Evolutionary conservation across 2,888 invertebrate genomes (phyloP), one percentile per base, ranked within the genome.

Genomic region (Drosophila flavopinicola): DNA sequence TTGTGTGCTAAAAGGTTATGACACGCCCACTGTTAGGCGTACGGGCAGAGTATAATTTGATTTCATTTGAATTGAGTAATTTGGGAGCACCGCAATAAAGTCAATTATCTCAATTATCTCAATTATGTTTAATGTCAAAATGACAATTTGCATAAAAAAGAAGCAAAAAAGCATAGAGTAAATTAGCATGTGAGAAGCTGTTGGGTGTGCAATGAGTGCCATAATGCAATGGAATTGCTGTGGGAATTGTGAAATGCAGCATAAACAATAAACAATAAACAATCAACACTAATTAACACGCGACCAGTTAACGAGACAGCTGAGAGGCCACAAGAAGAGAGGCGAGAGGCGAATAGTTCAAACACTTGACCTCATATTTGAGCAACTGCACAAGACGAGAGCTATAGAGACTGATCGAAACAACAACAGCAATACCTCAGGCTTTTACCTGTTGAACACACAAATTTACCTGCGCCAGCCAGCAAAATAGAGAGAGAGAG

Each of bases 291-390:
- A 84, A 80, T 84, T 86, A 80, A 84, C 75, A 73, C 77, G 74
- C 86, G 61, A 68, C 38, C 41, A 66, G 61, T 39, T 44, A 58
- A 61, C 41, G 51, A 52, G 42, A 42, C 39, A 66, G 57, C 64
- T 48, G 53, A 60, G 44, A 15, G 15, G 30, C 1, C 2, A 30
- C 11, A 47, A 25, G 29, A 23, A 49, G 32, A 3, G 7, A 24
- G 48, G 11, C 32, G 38, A 65, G 48, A 44, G 56, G 52, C 69
- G 66, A 65, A 78, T 78, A 76, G 85, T 79, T 75, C 73, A 85
- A 78, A 79, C 87, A 85, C 79, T 83, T 83, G 82, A 83, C 82
- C 82, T 65, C 82, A 85, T 85, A 85, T 87, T 78, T 85, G 79
- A 83, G 73, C 72, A 72, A 77, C 77, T 71, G 83, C 72, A 72